Evolutionary conservation across 1,140 invertebrate genomes (phyloP), one percentile per base, ranked within the genome.

Genomic region (Temnothorax longispinosus): DNA sequence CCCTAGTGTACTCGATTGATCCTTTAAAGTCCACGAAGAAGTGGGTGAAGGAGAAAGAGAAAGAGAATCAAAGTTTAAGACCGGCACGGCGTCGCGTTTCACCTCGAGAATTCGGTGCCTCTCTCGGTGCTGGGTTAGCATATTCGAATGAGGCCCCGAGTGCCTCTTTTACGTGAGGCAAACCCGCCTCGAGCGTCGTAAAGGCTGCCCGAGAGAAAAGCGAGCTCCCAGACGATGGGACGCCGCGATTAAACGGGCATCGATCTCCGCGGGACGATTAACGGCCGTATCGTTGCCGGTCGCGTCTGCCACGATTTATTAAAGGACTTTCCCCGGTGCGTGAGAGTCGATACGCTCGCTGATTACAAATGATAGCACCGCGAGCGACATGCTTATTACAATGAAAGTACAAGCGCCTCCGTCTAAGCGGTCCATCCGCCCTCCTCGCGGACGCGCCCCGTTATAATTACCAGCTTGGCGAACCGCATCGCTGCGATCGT

Each of bases 381-480:
- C n/a, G 84, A 56, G 58, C 85, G 89, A 88, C 87, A 41, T 44
- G 77, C 47, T 90, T 88, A 88, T 91, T 91, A 90, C 56, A 62
- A 91, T 88, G 90, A 91, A 91, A 91, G 90, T 91, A 87, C 32
- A 88, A 90, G 87, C 78, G 77, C 5, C 62, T 77, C 71, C 77
- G 47, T 52, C 21, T 27, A 47, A 87, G 35, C 18, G 41, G 4
- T 56, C 56, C 56, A 77, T 74, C 32, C 41, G 44, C 27, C 44
- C 54, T 52, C 11, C 52, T 58, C 41, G 67, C 54, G 21, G 10
- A 67, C 4, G 7, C n/a, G 11, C 1, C 21, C 54, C 3, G 60
- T 80, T 74, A 87, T 81, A 91, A 87, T 94, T 94, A 94, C 94
- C 94, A 93, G 89, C 64, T 89, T 87, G 50, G 93, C 74, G 85